Conservation (phyloP, 1,140 invertebrate species). For the Drosophila truncata region DNA sequence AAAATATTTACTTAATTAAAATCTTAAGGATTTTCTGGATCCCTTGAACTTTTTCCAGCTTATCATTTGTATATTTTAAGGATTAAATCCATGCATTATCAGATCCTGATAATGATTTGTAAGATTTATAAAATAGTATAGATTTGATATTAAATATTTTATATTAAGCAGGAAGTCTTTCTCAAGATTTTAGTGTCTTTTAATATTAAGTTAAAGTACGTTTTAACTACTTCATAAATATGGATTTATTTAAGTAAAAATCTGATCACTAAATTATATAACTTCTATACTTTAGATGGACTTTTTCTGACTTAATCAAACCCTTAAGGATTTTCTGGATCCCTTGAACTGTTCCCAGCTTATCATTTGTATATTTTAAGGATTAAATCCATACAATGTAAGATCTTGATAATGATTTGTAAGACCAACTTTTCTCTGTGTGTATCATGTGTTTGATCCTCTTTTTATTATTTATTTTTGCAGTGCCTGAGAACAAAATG, state of each 20-base stretch:
- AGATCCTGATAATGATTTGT: background rate
- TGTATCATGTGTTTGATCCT: background rate
- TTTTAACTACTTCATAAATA: background rate
- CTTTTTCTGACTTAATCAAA: background rate
- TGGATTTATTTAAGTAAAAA: background rate
- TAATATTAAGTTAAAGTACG: background rate
- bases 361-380: background rate
- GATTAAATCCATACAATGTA: too few relatives aligned
- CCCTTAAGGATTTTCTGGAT: background rate
- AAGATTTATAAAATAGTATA: too few relatives aligned
- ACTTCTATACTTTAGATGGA: background rate
- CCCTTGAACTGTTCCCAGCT: background rate
- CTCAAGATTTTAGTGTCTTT: too few relatives aligned
- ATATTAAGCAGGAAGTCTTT: too few relatives aligned
- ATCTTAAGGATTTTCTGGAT: background rate
- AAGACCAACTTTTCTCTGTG: background rate
- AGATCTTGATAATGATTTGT: background rate
- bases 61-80: background rate
- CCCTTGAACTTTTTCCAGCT: background rate
- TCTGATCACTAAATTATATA: background rate
- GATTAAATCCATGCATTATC: too few relatives aligned
- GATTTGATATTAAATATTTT: too few relatives aligned
- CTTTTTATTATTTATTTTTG: constrained; percentile 5
- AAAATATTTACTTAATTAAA: too few relatives aligned
- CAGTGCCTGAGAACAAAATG: constrained; percentile 30